A percentile compares a stretch with the other conserved stretches of the same genome.
phyloP scores from a whole-genome alignment of 2,113 vertebrate genomes.

The Barbus barbus region DNA sequence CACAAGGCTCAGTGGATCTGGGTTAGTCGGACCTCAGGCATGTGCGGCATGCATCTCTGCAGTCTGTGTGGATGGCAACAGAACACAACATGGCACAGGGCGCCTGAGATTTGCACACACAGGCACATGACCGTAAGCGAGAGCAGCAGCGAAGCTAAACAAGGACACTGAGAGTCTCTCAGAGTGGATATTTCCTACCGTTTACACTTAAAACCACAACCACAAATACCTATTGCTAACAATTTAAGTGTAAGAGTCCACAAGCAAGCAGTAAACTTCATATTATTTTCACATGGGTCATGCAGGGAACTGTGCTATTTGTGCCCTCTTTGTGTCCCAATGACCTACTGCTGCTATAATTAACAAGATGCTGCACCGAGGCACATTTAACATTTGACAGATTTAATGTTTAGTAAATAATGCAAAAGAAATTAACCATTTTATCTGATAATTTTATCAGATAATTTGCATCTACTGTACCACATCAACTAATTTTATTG shows the following conservation, averaged over 20 bases:
- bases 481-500: neutral
- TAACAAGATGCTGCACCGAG: neutral
- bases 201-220: neutral
- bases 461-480: neutral
- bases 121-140: too few species aligned
- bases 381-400: neutral
- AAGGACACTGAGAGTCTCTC: neutral
- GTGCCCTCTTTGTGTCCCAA: neutral
- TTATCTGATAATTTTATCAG: neutral
- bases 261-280: neutral
- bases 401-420: neutral
- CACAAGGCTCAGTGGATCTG: slow-evolving; percentile 57
- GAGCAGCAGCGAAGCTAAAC: neutral
- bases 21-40: slow-evolving; percentile 72
- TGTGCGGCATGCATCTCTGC: slow-evolving; percentile 63
- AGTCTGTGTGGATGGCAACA: slow-evolving; percentile 48
- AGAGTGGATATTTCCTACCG: neutral
- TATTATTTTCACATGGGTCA: neutral
- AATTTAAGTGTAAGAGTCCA: neutral
- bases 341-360: neutral
- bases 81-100: slow-evolving; percentile 23
- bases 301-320: neutral
- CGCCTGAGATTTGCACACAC: neutral
- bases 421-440: neutral
- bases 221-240: neutral